Evolutionary conservation across 2,888 invertebrate genomes (phyloP), one percentile per base, ranked within the genome.

Genomic region (Macrosiphum euphorbiae): DNA sequence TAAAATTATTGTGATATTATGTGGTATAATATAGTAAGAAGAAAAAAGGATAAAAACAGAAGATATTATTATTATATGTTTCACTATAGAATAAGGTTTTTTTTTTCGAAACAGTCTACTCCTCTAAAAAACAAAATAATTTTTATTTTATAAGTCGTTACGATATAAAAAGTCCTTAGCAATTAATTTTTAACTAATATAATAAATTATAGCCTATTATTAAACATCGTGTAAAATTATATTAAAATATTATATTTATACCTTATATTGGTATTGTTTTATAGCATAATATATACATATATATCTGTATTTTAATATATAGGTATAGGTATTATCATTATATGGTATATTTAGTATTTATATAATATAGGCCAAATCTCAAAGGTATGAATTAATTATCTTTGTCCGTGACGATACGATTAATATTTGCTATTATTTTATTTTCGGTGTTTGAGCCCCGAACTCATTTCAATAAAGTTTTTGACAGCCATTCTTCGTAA

Each of bases 401-500:
- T 10, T 47, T 47, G 47, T 47, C 44, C 44, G 44, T 44, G 16
- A 16, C 13, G n/a, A 67, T 78, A 78, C 35, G 35, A 78, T 20
- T 78, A 78, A 78, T 78, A 78, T 78, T 78, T 78, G 35, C 20
- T 78, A 47, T 85, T 41, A 86, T 50, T 91, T 87, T 52, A 52
- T 55, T 92, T 88, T 88, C 88, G 26, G 3, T 88, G 28, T 35
- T 93, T 52, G 41, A 47, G 35, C 86, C 94, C 91, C 0, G 95
- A 95, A 41, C 35, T 78, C 8, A 78, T 78, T 95, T 94, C 16
- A 94, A 94, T 26, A 97, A 96, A 95, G 96, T 97, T 91, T 96
- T 96, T 94, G 97, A 96, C 94, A 97, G 97, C 97, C 97, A 97
- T 94, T 96, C 96, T 90, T 97, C 96, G 95, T 97, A 97, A 95